Conservation (phyloP, 2,797 vertebrate species). For the Peromyscus aztecus region DNA sequence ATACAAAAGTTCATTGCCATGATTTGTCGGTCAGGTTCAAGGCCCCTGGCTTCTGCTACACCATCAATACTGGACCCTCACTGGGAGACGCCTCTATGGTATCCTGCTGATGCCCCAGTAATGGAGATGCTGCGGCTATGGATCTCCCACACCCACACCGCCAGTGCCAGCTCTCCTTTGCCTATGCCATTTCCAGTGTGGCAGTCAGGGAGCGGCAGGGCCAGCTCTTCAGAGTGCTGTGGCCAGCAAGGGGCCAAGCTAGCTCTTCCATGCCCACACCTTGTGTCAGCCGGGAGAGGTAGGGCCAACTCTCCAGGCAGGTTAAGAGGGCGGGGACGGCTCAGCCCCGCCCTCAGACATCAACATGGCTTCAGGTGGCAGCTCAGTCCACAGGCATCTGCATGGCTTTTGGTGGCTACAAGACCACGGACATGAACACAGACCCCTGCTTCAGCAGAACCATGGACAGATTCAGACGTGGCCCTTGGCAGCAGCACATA, state of each 20-base stretch:
- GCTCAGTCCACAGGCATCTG: neutral
- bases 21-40: neutral
- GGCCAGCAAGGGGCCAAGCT: too few species aligned
- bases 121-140: neutral
- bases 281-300: too few species aligned
- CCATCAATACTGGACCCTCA: neutral
- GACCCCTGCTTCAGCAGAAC: neutral
- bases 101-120: neutral
- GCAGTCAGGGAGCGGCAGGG: too few species aligned
- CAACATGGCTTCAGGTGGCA: neutral
- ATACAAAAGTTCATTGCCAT: neutral
- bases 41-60: neutral
- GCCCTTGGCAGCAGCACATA: neutral
- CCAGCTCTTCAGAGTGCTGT: too few species aligned
- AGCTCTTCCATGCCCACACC: neutral
- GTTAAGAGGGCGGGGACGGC: too few species aligned
- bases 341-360: neutral
- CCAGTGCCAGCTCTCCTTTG: too few species aligned
- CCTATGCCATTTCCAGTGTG: too few species aligned
- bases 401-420: neutral
- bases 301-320: neutral
- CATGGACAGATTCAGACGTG: neutral
- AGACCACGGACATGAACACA: neutral
- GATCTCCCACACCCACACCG: too few species aligned
- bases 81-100: neutral